phyloP scores from a whole-genome alignment of 2,113 vertebrate genomes.

The Cervus canadensis region DNA sequence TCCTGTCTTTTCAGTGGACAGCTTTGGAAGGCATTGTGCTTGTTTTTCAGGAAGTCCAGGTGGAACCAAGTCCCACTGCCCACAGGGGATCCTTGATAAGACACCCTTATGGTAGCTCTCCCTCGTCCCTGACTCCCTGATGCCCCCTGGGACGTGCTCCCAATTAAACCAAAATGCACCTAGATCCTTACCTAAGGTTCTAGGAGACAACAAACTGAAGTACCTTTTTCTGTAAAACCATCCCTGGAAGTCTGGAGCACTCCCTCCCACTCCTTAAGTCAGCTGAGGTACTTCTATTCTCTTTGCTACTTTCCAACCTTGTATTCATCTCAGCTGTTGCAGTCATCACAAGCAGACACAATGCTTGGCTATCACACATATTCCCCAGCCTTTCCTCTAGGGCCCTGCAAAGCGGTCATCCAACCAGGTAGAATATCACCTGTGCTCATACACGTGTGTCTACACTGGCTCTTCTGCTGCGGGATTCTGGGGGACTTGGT shows the following conservation, averaged over 20 bases:
- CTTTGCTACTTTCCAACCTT: background rate
- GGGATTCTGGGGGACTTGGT: background rate
- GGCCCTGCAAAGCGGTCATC: background rate
- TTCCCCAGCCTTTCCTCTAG: background rate
- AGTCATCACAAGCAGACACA: background rate
- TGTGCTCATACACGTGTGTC: background rate
- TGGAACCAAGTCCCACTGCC: background rate
- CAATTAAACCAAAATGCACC: background rate
- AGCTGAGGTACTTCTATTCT: background rate
- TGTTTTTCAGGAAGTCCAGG: slow-evolving; percentile 11
- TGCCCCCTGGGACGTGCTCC: background rate
- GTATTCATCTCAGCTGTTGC: background rate
- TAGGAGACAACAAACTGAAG: background rate
- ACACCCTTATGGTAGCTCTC: background rate
- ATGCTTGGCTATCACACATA: background rate
- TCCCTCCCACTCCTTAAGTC: background rate
- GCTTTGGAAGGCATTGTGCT: slow-evolving; percentile 29
- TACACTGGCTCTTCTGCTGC: background rate
- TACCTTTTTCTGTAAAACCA: background rate
- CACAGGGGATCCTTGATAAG: background rate
- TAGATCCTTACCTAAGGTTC: background rate
- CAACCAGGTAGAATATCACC: background rate
- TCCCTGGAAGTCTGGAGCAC: background rate
- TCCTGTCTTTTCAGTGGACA: slow-evolving; percentile 13
- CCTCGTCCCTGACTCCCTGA: background rate